These are phyloP conservation scores for Pedionomus torquatus DNA, from an alignment of 2,113 vertebrate genomes.

Conservation along the genomic window DNA sequence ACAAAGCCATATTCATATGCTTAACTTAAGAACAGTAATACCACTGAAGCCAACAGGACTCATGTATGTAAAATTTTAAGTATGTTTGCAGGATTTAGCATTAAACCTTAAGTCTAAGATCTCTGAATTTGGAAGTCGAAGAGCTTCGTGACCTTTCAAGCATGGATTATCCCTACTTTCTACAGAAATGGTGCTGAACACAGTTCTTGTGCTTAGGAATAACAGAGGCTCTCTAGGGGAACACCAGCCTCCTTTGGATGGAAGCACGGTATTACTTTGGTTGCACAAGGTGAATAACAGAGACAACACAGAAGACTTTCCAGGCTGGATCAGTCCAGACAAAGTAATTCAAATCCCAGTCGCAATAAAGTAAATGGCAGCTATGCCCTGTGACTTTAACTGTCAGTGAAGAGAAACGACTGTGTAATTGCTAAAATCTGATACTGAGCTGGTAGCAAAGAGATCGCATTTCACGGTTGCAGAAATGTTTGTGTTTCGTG, in stretches of 20 bases:
- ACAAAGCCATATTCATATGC: background rate
- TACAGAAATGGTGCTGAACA: background rate
- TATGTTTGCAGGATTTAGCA: background rate
- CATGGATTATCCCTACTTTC: constrained; percentile 26
- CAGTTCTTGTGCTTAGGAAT: background rate
- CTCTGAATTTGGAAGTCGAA: constrained; percentile 23
- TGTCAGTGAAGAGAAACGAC: constrained; percentile 15
- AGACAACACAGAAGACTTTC: background rate
- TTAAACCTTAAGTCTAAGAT: background rate
- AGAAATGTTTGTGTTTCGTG: background rate
- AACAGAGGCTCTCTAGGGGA: background rate
- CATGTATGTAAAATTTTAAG: constrained; percentile 3
- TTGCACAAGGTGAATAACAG: background rate
- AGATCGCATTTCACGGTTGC: background rate
- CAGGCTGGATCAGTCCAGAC: background rate
- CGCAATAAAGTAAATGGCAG: constrained; percentile 21
- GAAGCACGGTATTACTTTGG: background rate
- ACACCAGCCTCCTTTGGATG: background rate
- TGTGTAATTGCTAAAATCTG: background rate
- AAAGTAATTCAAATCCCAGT: constrained; percentile 14
- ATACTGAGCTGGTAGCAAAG: background rate
- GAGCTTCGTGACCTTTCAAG: constrained; percentile 16
- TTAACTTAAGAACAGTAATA: background rate
- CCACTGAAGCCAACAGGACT: background rate
- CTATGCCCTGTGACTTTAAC: constrained; percentile 24